phyloP scores from a whole-genome alignment of 2,888 invertebrate species.

The Mycalesis mineus region DNA sequence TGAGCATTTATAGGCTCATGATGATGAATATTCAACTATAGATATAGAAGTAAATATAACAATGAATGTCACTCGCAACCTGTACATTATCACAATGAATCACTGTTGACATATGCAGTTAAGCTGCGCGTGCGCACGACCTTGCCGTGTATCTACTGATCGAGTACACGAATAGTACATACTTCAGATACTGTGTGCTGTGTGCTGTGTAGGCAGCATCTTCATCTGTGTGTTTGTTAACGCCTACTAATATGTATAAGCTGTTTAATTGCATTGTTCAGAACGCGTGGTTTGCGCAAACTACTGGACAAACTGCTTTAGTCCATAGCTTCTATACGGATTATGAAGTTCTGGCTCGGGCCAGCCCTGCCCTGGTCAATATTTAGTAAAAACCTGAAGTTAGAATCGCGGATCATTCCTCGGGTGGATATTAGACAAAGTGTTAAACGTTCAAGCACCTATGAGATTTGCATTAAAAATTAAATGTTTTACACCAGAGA shows the following conservation, averaged over 20 bases:
- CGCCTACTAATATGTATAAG: neutral
- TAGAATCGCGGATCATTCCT: no score
- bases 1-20: no score
- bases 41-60: neutral
- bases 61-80: neutral
- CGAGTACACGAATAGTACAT: neutral
- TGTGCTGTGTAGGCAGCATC: constrained; percentile 9
- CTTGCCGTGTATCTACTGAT: neutral
- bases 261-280: neutral
- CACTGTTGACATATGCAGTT: neutral
- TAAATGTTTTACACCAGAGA: no score
- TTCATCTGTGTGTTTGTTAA: neutral
- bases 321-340: no score
- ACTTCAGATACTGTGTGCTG: neutral
- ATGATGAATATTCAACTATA: no score
- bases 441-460: no score
- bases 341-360: no score
- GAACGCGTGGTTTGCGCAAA: neutral
- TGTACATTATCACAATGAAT: neutral
- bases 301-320: no score
- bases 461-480: no score
- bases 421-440: no score
- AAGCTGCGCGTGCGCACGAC: neutral
- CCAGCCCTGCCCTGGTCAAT: no score
- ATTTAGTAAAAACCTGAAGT: no score